Percentiles rank a stretch among this genome's conserved stretches.
These are phyloP conservation scores for Phataginus tetradactyla DNA, from an alignment of 2,797 vertebrate species.

Conservation along the genomic window DNA sequence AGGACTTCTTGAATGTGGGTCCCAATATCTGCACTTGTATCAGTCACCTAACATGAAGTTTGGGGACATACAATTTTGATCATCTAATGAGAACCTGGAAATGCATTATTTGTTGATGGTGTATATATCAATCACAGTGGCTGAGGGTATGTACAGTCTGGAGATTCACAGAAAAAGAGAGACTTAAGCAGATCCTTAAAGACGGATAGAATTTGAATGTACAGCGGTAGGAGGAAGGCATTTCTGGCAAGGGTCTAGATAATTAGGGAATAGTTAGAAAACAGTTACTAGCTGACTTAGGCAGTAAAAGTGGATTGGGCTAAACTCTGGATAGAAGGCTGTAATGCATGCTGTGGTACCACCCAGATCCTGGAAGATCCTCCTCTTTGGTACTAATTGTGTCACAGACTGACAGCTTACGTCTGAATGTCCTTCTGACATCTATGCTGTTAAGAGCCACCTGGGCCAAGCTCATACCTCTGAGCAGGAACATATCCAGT, in stretches of 20 bases:
- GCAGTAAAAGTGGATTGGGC: not conserved
- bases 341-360: too few relatives aligned
- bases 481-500: not conserved
- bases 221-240: not conserved
- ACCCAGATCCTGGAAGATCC: not conserved
- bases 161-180: not conserved
- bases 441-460: not conserved
- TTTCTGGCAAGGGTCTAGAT: not conserved
- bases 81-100: not conserved
- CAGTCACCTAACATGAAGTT: not conserved
- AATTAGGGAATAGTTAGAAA: not conserved
- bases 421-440: not conserved
- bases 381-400: not conserved
- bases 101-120: not conserved
- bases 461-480: not conserved
- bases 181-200: not conserved
- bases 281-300: not conserved
- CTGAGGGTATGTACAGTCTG: not conserved
- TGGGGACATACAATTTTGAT: not conserved
- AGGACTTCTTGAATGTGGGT: not conserved
- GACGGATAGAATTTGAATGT: not conserved
- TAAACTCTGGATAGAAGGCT: not conserved
- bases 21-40: not conserved
- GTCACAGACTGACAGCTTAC: not conserved
- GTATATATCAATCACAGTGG: not conserved